Evolutionary conservation across 1,140 invertebrate genomes (phyloP).

Genomic region (Drosophila takahashii): DNA sequence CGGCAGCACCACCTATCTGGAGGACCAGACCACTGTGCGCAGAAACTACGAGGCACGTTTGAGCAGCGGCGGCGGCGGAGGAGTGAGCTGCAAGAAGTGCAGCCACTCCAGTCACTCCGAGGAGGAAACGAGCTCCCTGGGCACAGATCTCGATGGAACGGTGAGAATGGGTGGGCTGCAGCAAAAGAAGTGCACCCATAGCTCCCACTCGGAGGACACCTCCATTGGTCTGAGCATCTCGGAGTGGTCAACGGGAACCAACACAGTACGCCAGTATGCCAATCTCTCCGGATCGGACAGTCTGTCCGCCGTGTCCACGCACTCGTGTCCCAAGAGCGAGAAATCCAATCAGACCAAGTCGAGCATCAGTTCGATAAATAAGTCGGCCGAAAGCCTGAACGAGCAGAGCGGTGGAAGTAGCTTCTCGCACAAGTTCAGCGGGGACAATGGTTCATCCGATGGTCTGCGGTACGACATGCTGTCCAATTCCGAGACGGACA

Average conservation of each 20-base stretch:
- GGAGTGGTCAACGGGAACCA: slow-evolving; percentile 93
- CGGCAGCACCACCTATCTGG: slow-evolving; percentile 84
- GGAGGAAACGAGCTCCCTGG: slow-evolving; percentile 88
- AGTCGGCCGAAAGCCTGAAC: slow-evolving; percentile 82
- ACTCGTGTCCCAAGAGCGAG: slow-evolving; percentile 87
- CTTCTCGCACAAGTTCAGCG: slow-evolving; percentile 81
- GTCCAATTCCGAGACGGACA: slow-evolving; percentile 87
- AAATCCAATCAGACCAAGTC: slow-evolving; percentile 87
- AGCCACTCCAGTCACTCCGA: slow-evolving; percentile 89
- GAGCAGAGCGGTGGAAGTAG: slow-evolving; percentile 80
- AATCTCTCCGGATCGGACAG: slow-evolving; percentile 89
- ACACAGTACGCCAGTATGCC: slow-evolving; percentile 91
- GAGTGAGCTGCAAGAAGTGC: slow-evolving; percentile 86
- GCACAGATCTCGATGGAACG: slow-evolving; percentile 91
- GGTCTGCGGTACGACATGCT: slow-evolving; percentile 86
- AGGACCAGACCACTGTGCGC: slow-evolving; percentile 80
- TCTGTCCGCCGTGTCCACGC: slow-evolving; percentile 87
- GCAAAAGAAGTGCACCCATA: slow-evolving; percentile 90
- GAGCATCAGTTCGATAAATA: slow-evolving; percentile 85
- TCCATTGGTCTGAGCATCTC: slow-evolving; percentile 93
- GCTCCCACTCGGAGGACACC: slow-evolving; percentile 93
- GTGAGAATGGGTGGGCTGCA: slow-evolving; percentile 90
- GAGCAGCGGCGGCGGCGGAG: slow-evolving; percentile 78
- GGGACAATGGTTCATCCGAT: slow-evolving; percentile 82
- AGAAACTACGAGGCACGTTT: slow-evolving; percentile 78